Evolutionary conservation across 2,797 vertebrate genomes (phyloP).

Genomic region (Apogon hyalosoma): DNA sequence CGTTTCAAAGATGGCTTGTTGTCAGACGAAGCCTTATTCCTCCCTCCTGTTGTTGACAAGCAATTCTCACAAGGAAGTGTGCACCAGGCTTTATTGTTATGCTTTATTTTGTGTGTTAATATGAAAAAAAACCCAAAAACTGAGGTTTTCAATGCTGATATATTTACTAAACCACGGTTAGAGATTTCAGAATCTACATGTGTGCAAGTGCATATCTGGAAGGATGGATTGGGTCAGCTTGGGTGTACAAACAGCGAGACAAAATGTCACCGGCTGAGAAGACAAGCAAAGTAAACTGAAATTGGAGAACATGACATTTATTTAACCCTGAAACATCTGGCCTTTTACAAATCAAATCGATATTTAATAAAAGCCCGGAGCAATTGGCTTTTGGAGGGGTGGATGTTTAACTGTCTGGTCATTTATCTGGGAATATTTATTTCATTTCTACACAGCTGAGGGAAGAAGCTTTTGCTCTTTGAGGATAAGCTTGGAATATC

Average conservation of each 20-base stretch:
- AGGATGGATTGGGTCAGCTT: conserved; percentile 18
- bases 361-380: conserved; percentile 77
- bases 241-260: conserved; percentile 28
- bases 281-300: conserved; percentile 51
- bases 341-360: conserved; percentile 84
- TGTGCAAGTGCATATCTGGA: conserved; percentile 7
- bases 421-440: conserved; percentile 77
- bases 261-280: conserved; percentile 56
- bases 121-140: conserved; percentile 30
- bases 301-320: conserved; percentile 74
- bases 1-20: conserved; percentile 79
- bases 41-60: conserved; percentile 63
- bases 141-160: conserved; percentile 29
- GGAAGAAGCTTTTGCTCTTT: conserved; percentile 63
- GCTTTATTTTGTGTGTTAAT: conserved; percentile 47
- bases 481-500: conserved; percentile 65
- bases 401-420: conserved; percentile 71
- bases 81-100: conserved; percentile 57
- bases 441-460: conserved; percentile 64
- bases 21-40: conserved; percentile 72
- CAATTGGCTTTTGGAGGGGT: conserved; percentile 69
- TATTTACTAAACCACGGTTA: conserved; percentile 21
- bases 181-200: neutral
- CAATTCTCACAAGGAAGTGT: conserved; percentile 70
- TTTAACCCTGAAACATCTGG: conserved; percentile 77